Evolutionary conservation across 2,797 vertebrate genomes (phyloP), one percentile per base, ranked within the genome.

Genomic region (Podarcis siculus): DNA sequence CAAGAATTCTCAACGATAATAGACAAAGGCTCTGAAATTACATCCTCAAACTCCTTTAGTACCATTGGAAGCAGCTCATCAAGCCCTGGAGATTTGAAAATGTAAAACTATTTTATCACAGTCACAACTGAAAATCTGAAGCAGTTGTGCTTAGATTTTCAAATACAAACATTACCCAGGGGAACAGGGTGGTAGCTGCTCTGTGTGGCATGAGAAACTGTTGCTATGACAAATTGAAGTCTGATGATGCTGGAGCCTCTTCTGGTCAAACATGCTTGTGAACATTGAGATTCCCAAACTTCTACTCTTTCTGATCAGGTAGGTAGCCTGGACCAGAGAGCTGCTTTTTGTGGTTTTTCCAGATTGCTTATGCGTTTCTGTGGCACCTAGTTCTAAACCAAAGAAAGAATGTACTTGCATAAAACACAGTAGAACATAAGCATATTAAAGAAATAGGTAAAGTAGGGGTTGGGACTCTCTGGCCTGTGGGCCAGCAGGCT

Each of bases 61-160:
- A 45, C 9, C 45, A 9, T 45, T 45, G 45, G 42, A 42, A 9
- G 42, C 42, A 42, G 45, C 45, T 45, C 45, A 45, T 45, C 45
- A 45, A 3, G 45, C 45, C 9, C 45, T 45, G 10, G 45, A 45
- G 45, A 45, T 45, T 12, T 45, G 45, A 95, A 94, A 94, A 76
- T 85, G 78, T 92, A 88, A 93, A 83, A 79, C 90, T 88, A 25
- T 89, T 30, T 91, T 92, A 81, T 89, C 79, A 30, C 86, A 87
- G 92, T 75, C 27, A n/a, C 32, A 91, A 88, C 42, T 92, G 73
- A 82, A 71, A 94, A 88, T 87, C 30, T 30, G 55, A 91, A 89
- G 42, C 1, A 79, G 91, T n/a, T 69, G 30, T 64, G 91, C 79
- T 77, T 89, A 35, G 89, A 82, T 90, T 92, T 85, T 64, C 42